Evolutionary conservation across 2,797 vertebrate genomes (phyloP).

Genomic region (Gymnodraco acuticeps): DNA sequence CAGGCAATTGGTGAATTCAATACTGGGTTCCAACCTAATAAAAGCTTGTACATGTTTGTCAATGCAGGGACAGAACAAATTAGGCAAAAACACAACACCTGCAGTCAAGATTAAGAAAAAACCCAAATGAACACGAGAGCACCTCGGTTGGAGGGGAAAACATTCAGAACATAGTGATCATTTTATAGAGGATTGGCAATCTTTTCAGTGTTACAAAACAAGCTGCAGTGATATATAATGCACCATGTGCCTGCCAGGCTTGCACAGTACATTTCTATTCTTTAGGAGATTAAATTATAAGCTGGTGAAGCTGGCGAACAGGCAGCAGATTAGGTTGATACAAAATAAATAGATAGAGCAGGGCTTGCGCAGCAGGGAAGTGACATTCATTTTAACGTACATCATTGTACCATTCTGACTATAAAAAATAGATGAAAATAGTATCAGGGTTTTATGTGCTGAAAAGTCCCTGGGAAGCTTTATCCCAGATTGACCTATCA

Average conservation of each 20-base stretch:
- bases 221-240: constrained; percentile 16
- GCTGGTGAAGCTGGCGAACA: constrained; percentile 23
- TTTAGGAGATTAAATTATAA: constrained; percentile 53
- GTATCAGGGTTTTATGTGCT: constrained; percentile 19
- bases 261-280: constrained; percentile 23
- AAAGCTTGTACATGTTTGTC: constrained; percentile 2
- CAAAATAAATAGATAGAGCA: constrained; percentile 38
- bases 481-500: constrained; percentile 39
- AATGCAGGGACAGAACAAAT: background rate
- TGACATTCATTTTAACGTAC: constrained; percentile 44
- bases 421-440: constrained; percentile 54
- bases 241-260: constrained; percentile 6
- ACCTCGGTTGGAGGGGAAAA: constrained; percentile 3
- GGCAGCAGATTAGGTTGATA: constrained; percentile 46
- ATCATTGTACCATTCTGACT: constrained; percentile 36
- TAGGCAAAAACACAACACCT: background rate
- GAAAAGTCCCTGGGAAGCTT: constrained; percentile 32
- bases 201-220: constrained; percentile 27
- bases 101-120: background rate
- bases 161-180: background rate
- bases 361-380: background rate
- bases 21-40: background rate
- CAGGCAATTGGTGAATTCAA: background rate
- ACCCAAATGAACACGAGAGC: constrained; percentile 12
- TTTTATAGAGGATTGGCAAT: constrained; percentile 15